Conservation (phyloP, 2,113 vertebrate genomes). For the crab-eating macaque (Macaca fascicularis) region T2T-MFA8v1.1 NC_088389.1:21070001-21070500, state of each 20-base stretch:
- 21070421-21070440: slow-evolving; percentile 44
- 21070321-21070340: slow-evolving; percentile 46
- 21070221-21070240: slow-evolving; percentile 3
- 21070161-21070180: background rate
- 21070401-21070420: slow-evolving; percentile 44
- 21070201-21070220: background rate
- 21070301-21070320: background rate
- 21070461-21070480: slow-evolving; percentile 71
- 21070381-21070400: slow-evolving; percentile 20
- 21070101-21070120: background rate
- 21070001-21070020: background rate
- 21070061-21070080: background rate
- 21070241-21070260: background rate
- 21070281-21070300: background rate
- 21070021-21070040: background rate
- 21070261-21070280: background rate
- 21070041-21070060: background rate
- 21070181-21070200: slow-evolving; percentile 23
- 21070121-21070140: background rate
- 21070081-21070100: background rate
- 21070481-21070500: slow-evolving; percentile 60
- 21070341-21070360: slow-evolving; percentile 13
- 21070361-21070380: background rate
- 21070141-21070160: background rate
- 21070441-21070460: slow-evolving; percentile 67